Percentiles rank a stretch among this genome's conserved stretches.
Conservation (phyloP, 1,140 invertebrate genomes). For the Ostrea edulis region DNA sequence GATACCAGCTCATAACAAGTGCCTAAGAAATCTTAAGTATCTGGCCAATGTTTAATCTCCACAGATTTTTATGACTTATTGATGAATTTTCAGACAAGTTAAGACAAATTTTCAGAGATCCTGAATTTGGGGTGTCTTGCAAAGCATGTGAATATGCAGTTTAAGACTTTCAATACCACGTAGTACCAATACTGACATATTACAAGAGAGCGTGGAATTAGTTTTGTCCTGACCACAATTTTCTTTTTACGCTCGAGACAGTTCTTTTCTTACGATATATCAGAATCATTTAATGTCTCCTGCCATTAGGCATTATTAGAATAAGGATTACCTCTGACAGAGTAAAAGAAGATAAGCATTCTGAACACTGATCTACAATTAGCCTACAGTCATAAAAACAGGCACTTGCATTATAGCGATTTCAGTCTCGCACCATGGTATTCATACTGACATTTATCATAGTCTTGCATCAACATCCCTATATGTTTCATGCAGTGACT, state of each 20-base stretch:
- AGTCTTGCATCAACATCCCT: neutral
- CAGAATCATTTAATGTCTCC: conserved; percentile 26
- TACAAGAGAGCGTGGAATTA: too few species aligned
- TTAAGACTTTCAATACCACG: neutral
- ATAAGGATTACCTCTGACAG: conserved; percentile 18
- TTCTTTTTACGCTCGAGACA: neutral
- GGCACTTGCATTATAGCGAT: neutral
- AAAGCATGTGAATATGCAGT: conserved; percentile 24
- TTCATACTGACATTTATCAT: conserved; percentile 21
- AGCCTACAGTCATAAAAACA: conserved; percentile 25
- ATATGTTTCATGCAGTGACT: neutral
- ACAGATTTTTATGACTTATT: conserved; percentile 38
- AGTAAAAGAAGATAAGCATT: conserved; percentile 30
- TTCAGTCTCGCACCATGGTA: neutral
- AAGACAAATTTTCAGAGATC: conserved; percentile 24
- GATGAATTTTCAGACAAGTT: conserved; percentile 25
- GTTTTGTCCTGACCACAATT: neutral
- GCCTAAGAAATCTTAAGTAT: conserved; percentile 15
- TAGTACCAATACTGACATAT: too few species aligned
- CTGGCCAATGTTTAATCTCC: conserved; percentile 31
- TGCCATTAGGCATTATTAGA: conserved; percentile 29
- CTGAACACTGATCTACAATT: conserved; percentile 27
- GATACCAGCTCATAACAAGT: conserved; percentile 14
- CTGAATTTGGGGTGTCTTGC: neutral
- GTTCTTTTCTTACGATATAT: conserved; percentile 23